Base-by-base conservation (phyloP, 2,888 invertebrate species). In the Pegoplata infirma region DNA sequence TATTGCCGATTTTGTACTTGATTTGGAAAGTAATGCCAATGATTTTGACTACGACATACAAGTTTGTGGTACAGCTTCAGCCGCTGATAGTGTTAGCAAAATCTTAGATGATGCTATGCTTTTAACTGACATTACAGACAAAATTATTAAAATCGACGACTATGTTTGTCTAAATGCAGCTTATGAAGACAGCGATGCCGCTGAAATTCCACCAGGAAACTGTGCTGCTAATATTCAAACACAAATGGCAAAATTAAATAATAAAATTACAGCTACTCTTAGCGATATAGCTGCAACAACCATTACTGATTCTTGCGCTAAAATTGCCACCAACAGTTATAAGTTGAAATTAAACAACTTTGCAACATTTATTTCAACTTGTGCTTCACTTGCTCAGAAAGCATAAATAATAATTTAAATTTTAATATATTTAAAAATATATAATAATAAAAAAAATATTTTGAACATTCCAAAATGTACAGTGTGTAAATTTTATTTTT, bases 31-130 rank as follows among this genome's bases (percentile, higher is more conserved):
- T 16, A 5, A 2, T 21, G 59, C 68, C 28, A 44, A 44, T 12
- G 63, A 63, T 5, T 76, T 64, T 12, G 16, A 32, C 12, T 63
- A 69, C 6, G 63, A 76, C 17, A 49, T 76, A 21, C 12, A 76
- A 28, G 16, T 69, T 4, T 76, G 75, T 10, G 47, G n/a, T n/a
- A n/a, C n/a, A n/a, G n/a, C n/a, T n/a, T n/a, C n/a, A n/a, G n/a
- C n/a, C n/a, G n/a, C n/a, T 16, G 56, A 49, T 25, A 16, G 7
- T 16, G 40, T 58, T 40, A 16, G 14, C 5, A 10, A 49, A 1
- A 36, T 69, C 0, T 19, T 49, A 23, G 44, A 47, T 2, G 40
- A 76, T 58, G 19, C 25, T 12, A 44, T 49, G n/a, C 21, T 10
- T 76, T 7, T 76, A 14, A 8, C 28, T 1, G 5, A 10, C 8